These are phyloP conservation scores for Ylistrum balloti DNA, from an alignment of 1,140 invertebrate genomes.

Conservation along the genomic window DNA sequence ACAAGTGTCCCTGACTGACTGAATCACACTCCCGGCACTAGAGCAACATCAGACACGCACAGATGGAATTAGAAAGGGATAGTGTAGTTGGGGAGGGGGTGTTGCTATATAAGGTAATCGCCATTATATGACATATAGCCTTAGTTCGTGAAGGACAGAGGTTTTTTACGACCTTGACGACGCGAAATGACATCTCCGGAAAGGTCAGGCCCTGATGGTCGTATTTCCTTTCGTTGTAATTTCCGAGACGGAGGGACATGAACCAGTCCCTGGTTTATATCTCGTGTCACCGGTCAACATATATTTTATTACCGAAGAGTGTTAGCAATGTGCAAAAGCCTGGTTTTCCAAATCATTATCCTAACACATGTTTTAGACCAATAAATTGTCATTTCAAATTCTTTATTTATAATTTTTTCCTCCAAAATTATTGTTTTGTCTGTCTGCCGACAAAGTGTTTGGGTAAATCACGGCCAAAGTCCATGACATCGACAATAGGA, in stretches of 20 bases:
- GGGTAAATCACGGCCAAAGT: not conserved
- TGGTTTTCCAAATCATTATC: not conserved
- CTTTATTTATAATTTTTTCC: not conserved
- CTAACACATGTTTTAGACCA: not conserved
- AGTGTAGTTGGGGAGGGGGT: not conserved
- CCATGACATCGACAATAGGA: not conserved
- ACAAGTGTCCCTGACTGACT: too few relatives aligned
- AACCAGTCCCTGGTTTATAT: not conserved
- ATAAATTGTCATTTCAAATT: not conserved
- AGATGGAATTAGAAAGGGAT: too few relatives aligned
- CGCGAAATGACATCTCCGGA: constrained; percentile 23
- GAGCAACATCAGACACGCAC: too few relatives aligned
- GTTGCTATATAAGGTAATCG: not conserved
- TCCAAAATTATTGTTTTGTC: not conserved
- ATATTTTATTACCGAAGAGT: not conserved
- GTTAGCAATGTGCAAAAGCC: not conserved
- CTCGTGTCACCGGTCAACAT: not conserved
- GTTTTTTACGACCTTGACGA: constrained; percentile 31
- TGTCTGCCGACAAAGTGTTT: not conserved
- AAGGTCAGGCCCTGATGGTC: not conserved
- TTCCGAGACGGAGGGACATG: constrained; percentile 2
- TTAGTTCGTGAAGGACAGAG: not conserved
- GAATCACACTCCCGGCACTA: too few relatives aligned
- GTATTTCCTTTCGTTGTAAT: constrained; percentile 12
- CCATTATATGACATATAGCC: constrained; percentile 1